Percentiles rank a stretch among this genome's conserved stretches.
Evolutionary conservation across 37 sponge, comb jelly and placozoan species (phyloP).

Genomic region (Chondrosia reniformis): DNA sequence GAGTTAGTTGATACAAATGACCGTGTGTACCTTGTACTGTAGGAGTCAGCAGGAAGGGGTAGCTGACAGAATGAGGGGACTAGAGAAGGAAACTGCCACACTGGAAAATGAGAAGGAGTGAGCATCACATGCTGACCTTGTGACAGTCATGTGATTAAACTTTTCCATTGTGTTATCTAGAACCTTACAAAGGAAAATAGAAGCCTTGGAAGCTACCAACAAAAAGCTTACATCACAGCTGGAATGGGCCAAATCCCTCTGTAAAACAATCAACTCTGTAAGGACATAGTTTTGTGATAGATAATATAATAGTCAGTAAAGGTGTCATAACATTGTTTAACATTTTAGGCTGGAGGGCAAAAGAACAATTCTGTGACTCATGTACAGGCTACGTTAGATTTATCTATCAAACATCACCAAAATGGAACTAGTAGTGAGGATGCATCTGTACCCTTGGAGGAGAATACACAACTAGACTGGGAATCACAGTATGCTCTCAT

Average conservation of each 20-base stretch:
- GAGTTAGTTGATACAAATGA: too few species aligned
- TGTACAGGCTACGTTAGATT: conserved; percentile 13
- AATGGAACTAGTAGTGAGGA: conserved; percentile 1
- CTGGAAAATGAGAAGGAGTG: conserved; percentile 9
- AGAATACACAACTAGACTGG: not conserved
- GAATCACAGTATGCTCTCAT: conserved; percentile 2
- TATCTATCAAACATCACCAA: not conserved
- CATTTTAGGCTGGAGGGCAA: too few species aligned
- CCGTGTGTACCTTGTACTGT: not conserved
- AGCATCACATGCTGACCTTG: too few species aligned
- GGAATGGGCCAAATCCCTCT: conserved; percentile 12
- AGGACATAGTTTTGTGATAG: not conserved
- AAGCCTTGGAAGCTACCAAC: not conserved
- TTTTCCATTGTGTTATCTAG: not conserved
- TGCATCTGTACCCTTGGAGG: not conserved
- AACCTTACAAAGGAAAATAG: not conserved
- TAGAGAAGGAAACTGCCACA: conserved; percentile 6
- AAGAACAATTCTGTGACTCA: conserved; percentile 3
- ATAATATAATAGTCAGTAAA: too few species aligned
- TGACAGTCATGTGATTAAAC: not conserved
- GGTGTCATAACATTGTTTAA: too few species aligned
- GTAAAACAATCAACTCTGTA: not conserved
- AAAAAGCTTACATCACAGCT: not conserved
- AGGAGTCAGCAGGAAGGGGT: not conserved
- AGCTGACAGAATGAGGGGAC: not conserved